Conservation (phyloP, 2,888 invertebrate species). For the Melieria picta region DNA sequence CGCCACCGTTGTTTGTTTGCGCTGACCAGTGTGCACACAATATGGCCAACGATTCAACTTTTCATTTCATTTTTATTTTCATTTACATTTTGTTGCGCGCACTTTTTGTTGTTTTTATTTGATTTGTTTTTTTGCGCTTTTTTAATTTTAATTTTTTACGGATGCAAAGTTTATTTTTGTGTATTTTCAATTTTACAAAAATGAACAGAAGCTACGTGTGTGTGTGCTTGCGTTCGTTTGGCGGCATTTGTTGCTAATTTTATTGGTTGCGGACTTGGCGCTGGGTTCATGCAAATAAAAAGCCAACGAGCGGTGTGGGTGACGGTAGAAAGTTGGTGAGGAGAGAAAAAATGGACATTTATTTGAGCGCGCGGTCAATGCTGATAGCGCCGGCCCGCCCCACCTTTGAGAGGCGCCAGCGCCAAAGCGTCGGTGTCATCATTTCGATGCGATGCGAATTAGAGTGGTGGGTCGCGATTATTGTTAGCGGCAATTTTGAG, state of each 20-base stretch:
- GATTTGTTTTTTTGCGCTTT: conserved; percentile 15
- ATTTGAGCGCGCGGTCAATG: too few species aligned
- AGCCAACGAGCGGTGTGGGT: neutral
- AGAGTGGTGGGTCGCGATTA: too few species aligned
- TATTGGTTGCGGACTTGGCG: conserved; percentile 39
- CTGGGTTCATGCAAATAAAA: conserved; percentile 9
- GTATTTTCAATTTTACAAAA: conserved; percentile 1
- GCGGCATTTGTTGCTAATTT: conserved; percentile 45
- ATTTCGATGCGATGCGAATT: too few species aligned
- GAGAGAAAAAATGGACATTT: too few species aligned
- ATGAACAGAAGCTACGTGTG: conserved; percentile 4
- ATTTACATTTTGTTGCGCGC: conserved; percentile 31
- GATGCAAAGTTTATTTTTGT: conserved; percentile 26
- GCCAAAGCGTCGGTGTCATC: too few species aligned
- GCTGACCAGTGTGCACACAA: conserved; percentile 48
- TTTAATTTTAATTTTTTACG: conserved; percentile 25
- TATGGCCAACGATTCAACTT: conserved; percentile 48
- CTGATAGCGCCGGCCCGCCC: too few species aligned
- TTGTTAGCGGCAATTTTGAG: too few species aligned
- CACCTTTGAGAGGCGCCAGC: too few species aligned
- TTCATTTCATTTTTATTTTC: conserved; percentile 37
- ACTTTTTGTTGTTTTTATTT: conserved; percentile 13
- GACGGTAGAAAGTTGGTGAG: neutral
- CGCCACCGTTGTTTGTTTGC: conserved; percentile 40
- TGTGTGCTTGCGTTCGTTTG: conserved; percentile 26